Evolutionary conservation across 92 coral and sea anemone genomes (phyloP).

Genomic region (Porites evermanni): DNA sequence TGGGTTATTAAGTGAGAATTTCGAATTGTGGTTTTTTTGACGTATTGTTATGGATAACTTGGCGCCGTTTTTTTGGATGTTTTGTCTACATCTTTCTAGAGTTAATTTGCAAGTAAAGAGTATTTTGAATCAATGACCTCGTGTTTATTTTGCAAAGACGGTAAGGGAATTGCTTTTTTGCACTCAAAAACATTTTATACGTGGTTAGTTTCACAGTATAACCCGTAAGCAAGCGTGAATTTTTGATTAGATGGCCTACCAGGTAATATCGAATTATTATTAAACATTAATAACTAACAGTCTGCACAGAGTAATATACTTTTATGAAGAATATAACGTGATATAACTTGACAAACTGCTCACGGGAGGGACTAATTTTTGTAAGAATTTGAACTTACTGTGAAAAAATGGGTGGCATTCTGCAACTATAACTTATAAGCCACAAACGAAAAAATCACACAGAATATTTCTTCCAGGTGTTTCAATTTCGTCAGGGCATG

Average conservation of each 20-base stretch:
- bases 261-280: slow-evolving; percentile 8
- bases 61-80: neutral
- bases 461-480: slow-evolving; percentile 7
- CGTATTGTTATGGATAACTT: neutral
- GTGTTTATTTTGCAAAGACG: neutral
- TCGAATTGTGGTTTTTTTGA: neutral
- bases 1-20: neutral
- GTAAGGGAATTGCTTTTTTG: neutral
- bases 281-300: slow-evolving; percentile 4
- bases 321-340: no score
- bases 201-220: neutral
- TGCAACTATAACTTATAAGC: no score
- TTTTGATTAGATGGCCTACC: neutral
- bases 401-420: neutral
- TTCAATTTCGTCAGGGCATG: neutral
- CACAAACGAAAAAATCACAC: neutral
- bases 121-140: neutral
- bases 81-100: neutral
- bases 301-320: neutral
- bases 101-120: neutral
- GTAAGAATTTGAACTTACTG: neutral
- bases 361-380: neutral
- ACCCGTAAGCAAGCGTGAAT: neutral
- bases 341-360: neutral
- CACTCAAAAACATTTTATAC: no score